These are phyloP conservation scores for Chaetoderma sp. DNA, from an alignment of 2,888 invertebrate species.

Conservation along the genomic window DNA sequence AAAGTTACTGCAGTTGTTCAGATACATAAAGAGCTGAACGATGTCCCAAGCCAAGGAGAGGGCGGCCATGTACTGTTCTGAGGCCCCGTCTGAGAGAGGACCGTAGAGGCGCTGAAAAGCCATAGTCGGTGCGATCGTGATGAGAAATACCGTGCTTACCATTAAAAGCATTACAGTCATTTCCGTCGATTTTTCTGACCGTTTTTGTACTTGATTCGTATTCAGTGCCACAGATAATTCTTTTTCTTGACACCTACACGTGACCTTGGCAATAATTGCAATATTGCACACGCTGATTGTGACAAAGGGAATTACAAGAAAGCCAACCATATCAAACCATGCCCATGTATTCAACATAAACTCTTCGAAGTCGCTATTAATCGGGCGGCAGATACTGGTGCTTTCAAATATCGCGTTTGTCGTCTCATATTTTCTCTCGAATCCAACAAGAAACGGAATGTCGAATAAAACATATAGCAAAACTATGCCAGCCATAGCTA, in stretches of 20 bases:
- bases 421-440: background rate
- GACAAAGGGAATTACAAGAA: background rate
- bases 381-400: too few species aligned
- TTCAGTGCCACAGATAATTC: background rate
- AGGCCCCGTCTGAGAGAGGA: background rate
- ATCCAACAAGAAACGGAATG: background rate
- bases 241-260: background rate
- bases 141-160: background rate
- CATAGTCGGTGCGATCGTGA: background rate
- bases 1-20: background rate
- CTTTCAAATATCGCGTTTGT: too few species aligned
- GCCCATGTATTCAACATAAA: background rate
- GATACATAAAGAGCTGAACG: background rate
- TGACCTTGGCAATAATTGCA: conserved; percentile 1
- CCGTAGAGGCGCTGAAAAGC: background rate
- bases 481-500: background rate
- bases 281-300: background rate
- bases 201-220: too few species aligned
- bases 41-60: background rate
- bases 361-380: background rate
- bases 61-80: background rate
- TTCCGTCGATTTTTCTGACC: too few species aligned
- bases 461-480: too few species aligned
- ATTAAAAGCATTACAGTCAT: conserved; percentile 1
- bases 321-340: background rate